Evolutionary conservation across 2,797 vertebrate genomes (phyloP).

Genomic region (Hippopotamyrus pictus): DNA sequence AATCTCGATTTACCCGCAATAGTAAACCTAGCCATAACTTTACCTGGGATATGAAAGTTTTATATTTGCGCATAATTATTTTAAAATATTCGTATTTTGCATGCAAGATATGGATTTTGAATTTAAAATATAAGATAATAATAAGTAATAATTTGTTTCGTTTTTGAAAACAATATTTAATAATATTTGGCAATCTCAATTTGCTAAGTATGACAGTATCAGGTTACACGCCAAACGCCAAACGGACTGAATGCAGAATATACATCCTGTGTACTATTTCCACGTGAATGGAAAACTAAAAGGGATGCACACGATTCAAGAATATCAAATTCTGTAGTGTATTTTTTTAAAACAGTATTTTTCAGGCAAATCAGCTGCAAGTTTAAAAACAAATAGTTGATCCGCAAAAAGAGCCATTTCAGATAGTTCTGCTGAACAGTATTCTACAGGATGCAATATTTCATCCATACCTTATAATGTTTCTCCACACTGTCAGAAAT

Average conservation of each 20-base stretch:
- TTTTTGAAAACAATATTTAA: background rate
- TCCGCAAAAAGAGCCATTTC: background rate
- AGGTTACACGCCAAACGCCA: no score
- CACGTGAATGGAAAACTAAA: background rate
- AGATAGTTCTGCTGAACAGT: background rate
- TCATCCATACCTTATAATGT: background rate
- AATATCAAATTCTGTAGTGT: background rate
- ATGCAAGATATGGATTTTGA: background rate
- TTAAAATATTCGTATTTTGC: background rate
- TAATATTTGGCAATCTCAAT: background rate
- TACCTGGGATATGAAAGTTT: background rate
- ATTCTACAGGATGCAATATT: background rate
- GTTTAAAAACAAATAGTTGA: background rate
- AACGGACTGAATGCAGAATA: background rate
- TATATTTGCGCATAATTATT: background rate
- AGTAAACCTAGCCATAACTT: background rate
- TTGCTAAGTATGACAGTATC: background rate
- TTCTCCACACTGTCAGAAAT: background rate
- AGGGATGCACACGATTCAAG: background rate
- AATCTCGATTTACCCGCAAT: background rate
- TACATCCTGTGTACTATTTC: background rate
- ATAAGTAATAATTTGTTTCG: background rate
- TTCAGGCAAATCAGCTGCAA: background rate
- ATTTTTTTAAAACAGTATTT: background rate
- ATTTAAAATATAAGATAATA: background rate